A percentile compares a stretch with the other conserved stretches of the same genome.
Evolutionary conservation across 2,797 vertebrate species (phyloP).

Genomic region (Apodemus agrarius): DNA sequence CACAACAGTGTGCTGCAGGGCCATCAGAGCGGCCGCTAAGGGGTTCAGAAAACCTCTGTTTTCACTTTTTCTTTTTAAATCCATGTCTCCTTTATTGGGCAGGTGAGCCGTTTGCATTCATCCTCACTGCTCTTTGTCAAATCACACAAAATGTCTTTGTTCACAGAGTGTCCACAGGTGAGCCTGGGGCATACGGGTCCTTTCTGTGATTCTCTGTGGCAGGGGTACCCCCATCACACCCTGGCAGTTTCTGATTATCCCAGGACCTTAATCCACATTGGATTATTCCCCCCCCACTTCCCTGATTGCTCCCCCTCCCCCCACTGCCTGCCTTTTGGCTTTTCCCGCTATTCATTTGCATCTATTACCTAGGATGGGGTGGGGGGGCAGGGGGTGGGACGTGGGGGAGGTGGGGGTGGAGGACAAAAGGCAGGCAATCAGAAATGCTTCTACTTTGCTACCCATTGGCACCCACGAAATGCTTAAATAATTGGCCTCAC

Average conservation of each 20-base stretch:
- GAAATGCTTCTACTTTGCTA: slow-evolving; percentile 58
- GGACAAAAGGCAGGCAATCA: slow-evolving; percentile 65
- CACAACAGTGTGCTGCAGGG: slow-evolving; percentile 48
- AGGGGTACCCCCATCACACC: not conserved
- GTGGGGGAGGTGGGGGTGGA: not conserved
- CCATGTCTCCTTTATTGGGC: slow-evolving; percentile 65
- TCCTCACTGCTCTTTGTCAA: slow-evolving; percentile 56
- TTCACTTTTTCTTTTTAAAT: slow-evolving; percentile 63
- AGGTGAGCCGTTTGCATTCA: slow-evolving; percentile 63
- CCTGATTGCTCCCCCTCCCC: not conserved
- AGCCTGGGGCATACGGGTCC: not conserved
- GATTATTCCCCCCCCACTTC: slow-evolving; percentile 33
- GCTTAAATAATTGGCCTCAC: slow-evolving; percentile 65
- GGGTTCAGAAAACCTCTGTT: slow-evolving; percentile 49
- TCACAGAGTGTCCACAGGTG: slow-evolving; percentile 22
- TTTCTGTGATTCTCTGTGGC: not conserved
- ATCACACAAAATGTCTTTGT: slow-evolving; percentile 66
- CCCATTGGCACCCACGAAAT: slow-evolving; percentile 38
- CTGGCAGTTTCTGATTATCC: slow-evolving; percentile 52
- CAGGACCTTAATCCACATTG: slow-evolving; percentile 24
- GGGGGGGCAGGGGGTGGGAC: not conserved
- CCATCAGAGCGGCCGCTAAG: not conserved
- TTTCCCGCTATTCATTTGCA: slow-evolving; percentile 53
- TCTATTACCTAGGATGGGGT: slow-evolving; percentile 58
- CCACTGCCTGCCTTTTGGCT: slow-evolving; percentile 60